Conservation (phyloP, 1,140 invertebrate species). For the Zeugodacus cucurbitae region DNA sequence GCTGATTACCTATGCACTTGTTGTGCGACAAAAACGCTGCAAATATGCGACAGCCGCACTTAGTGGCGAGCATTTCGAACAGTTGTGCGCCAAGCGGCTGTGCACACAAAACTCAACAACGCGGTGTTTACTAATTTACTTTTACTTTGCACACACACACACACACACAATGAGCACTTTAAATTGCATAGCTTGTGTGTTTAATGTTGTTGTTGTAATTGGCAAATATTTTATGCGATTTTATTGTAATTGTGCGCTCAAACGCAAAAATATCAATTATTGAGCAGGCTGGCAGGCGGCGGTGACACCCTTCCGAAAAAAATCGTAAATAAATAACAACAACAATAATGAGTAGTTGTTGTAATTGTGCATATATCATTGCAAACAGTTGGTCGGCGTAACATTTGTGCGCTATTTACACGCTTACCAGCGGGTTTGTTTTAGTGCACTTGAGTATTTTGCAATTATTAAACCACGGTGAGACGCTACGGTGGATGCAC, state of each 20-base stretch:
- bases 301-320: neutral
- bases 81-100: neutral
- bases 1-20: neutral
- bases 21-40: neutral
- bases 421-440: neutral
- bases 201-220: neutral
- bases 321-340: neutral
- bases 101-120: slow-evolving; percentile 7
- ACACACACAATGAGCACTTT: neutral
- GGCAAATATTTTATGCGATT: neutral
- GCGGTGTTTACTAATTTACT: neutral
- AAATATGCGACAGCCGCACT: neutral
- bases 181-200: neutral
- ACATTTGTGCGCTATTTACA: slow-evolving; percentile 10
- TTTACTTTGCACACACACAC: neutral
- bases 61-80: neutral
- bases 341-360: neutral
- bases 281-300: neutral
- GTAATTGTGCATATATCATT: neutral
- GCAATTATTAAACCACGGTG: neutral
- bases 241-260: slow-evolving; percentile 18
- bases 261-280: slow-evolving; percentile 20
- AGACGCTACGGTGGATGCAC: too few species aligned
- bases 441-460: slow-evolving; percentile 25
- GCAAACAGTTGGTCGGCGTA: neutral